phyloP scores from a whole-genome alignment of 2,113 vertebrate genomes.

The Zapus hudsonius region DNA sequence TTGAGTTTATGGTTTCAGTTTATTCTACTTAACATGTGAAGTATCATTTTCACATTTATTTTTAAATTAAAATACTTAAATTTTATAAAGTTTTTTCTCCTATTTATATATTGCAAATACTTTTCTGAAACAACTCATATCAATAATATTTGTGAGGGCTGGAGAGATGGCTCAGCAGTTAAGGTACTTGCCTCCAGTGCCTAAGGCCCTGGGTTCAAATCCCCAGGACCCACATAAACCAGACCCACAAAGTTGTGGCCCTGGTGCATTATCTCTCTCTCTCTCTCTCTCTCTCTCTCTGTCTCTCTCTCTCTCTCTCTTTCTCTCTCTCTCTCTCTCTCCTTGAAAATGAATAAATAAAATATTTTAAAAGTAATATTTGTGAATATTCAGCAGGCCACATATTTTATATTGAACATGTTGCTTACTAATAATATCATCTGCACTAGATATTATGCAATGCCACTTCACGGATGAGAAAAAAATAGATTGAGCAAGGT shows the following conservation, averaged over 20 bases:
- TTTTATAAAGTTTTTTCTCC: not conserved
- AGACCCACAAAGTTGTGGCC: no score
- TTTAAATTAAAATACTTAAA: not conserved
- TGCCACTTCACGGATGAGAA: not conserved
- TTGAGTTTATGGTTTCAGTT: not conserved
- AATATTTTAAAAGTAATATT: no score
- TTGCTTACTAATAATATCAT: not conserved
- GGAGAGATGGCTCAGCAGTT: no score
- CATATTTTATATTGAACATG: not conserved
- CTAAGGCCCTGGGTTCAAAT: no score
- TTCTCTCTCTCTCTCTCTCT: no score
- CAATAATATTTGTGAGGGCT: not conserved
- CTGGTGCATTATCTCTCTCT: no score
- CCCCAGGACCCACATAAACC: no score
- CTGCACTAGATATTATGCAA: not conserved
- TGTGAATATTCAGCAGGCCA: not conserved
- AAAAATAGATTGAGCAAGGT: not conserved
- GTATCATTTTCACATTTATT: not conserved
- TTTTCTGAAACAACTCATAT: not conserved
- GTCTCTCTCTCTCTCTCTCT: no score
- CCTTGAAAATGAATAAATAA: no score
- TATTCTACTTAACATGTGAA: not conserved
- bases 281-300: no score
- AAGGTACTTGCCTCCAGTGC: no score
- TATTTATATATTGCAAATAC: not conserved